phyloP scores from a whole-genome alignment of 1,140 invertebrate species.

The Adelges cooleyi region DNA sequence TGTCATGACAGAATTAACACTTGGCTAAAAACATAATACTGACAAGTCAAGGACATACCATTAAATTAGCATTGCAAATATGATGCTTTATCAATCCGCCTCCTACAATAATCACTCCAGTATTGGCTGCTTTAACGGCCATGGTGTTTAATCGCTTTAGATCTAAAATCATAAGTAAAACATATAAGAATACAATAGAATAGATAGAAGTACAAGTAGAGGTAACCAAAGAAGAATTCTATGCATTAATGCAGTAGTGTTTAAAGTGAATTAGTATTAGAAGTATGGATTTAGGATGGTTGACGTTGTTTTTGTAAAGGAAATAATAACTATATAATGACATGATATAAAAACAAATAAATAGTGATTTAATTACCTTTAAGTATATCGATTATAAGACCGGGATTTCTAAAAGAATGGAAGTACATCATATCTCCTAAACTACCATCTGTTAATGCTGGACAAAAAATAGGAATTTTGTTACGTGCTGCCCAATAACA shows the following conservation, averaged over 20 bases:
- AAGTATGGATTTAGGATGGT: no score
- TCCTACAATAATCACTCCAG: conserved; percentile 95
- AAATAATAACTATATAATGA: no score
- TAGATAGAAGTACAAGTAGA: no score
- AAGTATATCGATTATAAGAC: conserved; percentile 85
- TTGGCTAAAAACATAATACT: background rate
- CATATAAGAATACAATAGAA: no score
- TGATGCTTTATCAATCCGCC: conserved; percentile 98
- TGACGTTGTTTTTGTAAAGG: no score
- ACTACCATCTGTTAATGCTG: conserved; percentile 95
- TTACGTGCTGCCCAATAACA: conserved; percentile 98
- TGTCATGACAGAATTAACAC: background rate
- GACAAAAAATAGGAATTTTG: conserved; percentile 96
- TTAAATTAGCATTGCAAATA: conserved; percentile 94
- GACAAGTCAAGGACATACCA: no score
- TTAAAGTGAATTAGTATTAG: no score
- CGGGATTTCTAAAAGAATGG: conserved; percentile 86
- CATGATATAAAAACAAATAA: no score
- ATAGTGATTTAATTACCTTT: conserved; percentile 50
- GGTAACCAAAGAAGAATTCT: no score
- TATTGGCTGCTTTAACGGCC: conserved; percentile 84
- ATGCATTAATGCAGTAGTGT: no score
- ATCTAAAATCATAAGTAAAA: conserved; percentile 56
- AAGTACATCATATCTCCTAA: conserved; percentile 99
- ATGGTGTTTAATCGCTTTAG: conserved; percentile 81